phyloP scores from a whole-genome alignment of 2,797 vertebrate species.

The Enteromius viviparus region DNA sequence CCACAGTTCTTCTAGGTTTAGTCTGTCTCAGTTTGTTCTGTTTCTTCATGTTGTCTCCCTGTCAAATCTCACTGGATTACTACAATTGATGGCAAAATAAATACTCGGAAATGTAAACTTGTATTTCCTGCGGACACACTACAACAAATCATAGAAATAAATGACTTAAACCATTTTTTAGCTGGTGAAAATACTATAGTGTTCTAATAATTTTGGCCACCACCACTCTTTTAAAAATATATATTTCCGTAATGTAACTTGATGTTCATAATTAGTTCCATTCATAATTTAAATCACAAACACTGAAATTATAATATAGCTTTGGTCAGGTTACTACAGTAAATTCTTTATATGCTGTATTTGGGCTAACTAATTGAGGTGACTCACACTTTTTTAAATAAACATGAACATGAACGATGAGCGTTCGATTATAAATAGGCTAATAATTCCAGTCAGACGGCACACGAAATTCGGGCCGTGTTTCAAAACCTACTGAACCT shows the following conservation, averaged over 20 bases:
- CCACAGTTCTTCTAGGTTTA: no score
- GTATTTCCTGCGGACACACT: no score
- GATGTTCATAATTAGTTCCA: not conserved
- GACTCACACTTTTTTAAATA: not conserved
- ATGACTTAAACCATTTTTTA: no score
- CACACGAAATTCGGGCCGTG: not conserved
- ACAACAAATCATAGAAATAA: no score
- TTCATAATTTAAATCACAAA: not conserved
- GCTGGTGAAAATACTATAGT: no score
- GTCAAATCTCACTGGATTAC: no score
- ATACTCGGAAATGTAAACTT: no score
- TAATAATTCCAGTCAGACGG: not conserved
- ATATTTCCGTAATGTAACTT: not conserved
- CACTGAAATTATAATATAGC: not conserved
- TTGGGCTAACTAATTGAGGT: not conserved
- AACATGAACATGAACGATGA: not conserved
- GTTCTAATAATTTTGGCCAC: no score
- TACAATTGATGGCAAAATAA: no score
- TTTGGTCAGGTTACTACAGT: not conserved
- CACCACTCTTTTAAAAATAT: not conserved
- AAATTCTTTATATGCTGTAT: not conserved
- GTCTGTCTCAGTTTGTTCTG: no score
- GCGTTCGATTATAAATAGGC: not conserved
- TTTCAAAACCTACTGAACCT: not conserved
- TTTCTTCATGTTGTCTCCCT: no score